Evolutionary conservation across 1,140 invertebrate genomes (phyloP), one percentile per base, ranked within the genome.

Genomic region (Cydia pomonella): DNA sequence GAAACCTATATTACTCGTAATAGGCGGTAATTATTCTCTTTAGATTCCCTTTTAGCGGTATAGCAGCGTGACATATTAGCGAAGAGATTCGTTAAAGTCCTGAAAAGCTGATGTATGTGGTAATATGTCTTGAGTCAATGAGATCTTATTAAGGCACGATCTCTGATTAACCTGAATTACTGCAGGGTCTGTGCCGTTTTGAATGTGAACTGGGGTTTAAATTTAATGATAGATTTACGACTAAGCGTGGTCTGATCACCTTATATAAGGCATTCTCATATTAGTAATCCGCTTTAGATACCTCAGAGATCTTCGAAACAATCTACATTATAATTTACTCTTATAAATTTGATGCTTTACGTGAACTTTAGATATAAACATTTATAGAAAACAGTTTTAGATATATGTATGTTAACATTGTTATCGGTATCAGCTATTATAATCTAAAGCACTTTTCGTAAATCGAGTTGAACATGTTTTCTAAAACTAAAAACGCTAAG

Each of bases 21-120:
- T 66, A 66, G 29, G 23, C 62, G 6, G 62, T 64, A 29, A 66
- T 69, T 69, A 69, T 18, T 41, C 64, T 69, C 64, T 69, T 38
- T 33, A 33, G 64, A 69, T 33, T 69, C 23, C 27, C 64, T 33
- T 69, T 69, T 21, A 21, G 27, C 29, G 9, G n/a, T 38, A 18
- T 41, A 13, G 29, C 7, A 12, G 63, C 13, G 62, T 63, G 25
- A 33, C 64, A 38, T 69, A 69, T 69, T 33, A 18, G 7, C 18
- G 53, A 21, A 53, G 50, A 7, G 16, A 59, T 59, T 59, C n/a
- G 50, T 53, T 7, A 53, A 53, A 23, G 53, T 21, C 21, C 53
- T 23, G 21, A 59, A 59, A 59, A 23, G 53, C 4, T 59, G n/a
- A 59, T 23, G 21, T 10, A 59, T 23, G 21, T 9, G 53, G 21